Conservation (phyloP, 1,140 invertebrate genomes). For the Drosophila ohnishii region DNA sequence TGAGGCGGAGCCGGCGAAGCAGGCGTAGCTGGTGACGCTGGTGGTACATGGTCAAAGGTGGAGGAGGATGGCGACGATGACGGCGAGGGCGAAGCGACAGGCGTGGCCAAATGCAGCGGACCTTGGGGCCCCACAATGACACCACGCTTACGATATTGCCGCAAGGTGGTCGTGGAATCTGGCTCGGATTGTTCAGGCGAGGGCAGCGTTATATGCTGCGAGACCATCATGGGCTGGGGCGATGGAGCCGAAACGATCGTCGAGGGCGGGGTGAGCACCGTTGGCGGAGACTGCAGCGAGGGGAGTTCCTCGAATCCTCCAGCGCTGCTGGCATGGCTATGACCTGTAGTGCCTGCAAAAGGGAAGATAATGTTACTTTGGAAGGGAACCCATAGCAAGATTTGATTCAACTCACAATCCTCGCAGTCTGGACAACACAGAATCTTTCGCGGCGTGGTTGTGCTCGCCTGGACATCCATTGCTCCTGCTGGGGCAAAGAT, state of each 20-base stretch:
- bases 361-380: not conserved
- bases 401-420: slow-evolving; percentile 56
- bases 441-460: slow-evolving; percentile 50
- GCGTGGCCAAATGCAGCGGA: slow-evolving; percentile 19
- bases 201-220: slow-evolving; percentile 67
- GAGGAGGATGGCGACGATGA: slow-evolving; percentile 69
- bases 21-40: slow-evolving; percentile 24
- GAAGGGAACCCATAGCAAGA: no score
- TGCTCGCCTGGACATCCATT: slow-evolving; percentile 39
- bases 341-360: slow-evolving; percentile 48
- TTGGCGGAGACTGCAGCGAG: slow-evolving; percentile 49
- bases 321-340: slow-evolving; percentile 28
- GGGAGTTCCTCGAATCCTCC: slow-evolving; percentile 43
- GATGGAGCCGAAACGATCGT: slow-evolving; percentile 63
- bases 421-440: slow-evolving; percentile 79
- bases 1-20: slow-evolving; percentile 28
- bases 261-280: slow-evolving; percentile 57
- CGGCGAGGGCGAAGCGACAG: slow-evolving; percentile 37
- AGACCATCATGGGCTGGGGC: slow-evolving; percentile 44
- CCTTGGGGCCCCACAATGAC: slow-evolving; percentile 45
- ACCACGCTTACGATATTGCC: slow-evolving; percentile 72
- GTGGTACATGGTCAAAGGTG: slow-evolving; percentile 40
- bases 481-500: slow-evolving; percentile 31
- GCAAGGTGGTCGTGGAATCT: slow-evolving; percentile 74
- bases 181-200: slow-evolving; percentile 80